Evolutionary conservation across 2,888 invertebrate species (phyloP).

Genomic region (Nycteola revayana): DNA sequence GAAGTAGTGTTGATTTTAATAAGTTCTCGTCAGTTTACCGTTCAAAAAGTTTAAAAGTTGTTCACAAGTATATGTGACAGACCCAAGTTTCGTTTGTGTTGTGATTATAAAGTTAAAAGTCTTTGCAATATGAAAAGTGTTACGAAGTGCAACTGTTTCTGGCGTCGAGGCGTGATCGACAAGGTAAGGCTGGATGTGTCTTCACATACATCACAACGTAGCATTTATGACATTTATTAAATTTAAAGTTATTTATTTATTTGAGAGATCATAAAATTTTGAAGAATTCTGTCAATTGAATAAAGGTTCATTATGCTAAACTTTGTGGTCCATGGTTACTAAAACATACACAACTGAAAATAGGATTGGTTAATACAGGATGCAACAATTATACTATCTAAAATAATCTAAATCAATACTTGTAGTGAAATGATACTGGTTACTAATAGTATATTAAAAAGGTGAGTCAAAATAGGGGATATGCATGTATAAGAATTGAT

Average conservation of each 20-base stretch:
- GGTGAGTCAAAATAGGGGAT: conserved; percentile 19
- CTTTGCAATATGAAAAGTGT: conserved; percentile 79
- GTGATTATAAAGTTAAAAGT: conserved; percentile 76
- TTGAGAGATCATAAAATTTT: no score
- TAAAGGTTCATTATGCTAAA: no score
- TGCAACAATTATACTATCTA: no score
- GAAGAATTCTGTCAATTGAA: no score
- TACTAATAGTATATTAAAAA: conserved; percentile 2
- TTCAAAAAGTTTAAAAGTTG: conserved; percentile 71
- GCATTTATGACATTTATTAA: conserved; percentile 47
- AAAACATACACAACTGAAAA: no score
- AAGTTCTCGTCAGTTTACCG: conserved; percentile 76
- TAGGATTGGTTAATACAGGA: no score
- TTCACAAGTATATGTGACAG: conserved; percentile 80
- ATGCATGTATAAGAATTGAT: conserved; percentile 15
- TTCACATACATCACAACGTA: conserved; percentile 76
- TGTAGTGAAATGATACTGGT: no score
- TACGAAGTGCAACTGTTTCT: conserved; percentile 79
- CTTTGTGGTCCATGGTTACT: no score
- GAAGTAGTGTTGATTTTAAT: conserved; percentile 80
- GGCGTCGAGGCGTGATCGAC: conserved; percentile 76
- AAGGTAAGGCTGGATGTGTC: conserved; percentile 83
- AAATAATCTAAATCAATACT: no score
- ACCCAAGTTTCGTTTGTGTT: conserved; percentile 79
- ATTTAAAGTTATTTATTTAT: no score